A percentile compares a stretch with the other conserved stretches of the same genome.
These are phyloP conservation scores for Pygoscelis adeliae DNA, from an alignment of 2,113 vertebrate species.

Conservation along the genomic window DNA sequence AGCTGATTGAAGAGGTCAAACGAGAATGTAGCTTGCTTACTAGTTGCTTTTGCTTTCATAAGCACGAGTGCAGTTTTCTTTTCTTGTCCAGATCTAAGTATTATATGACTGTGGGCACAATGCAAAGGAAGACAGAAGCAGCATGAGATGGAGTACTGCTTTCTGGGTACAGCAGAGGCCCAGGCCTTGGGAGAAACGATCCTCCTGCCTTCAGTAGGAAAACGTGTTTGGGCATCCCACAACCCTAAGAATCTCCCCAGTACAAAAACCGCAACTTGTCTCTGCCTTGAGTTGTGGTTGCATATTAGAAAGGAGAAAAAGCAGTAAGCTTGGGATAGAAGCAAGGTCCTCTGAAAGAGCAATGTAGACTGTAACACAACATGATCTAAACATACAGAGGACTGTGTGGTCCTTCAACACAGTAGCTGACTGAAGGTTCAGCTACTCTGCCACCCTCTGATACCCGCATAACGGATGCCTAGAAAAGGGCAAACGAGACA, in stretches of 20 bases:
- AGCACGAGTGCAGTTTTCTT: neutral
- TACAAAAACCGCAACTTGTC: neutral
- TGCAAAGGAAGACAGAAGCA: neutral
- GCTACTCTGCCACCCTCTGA: neutral
- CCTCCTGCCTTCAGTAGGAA: neutral
- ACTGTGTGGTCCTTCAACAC: fast-evolving
- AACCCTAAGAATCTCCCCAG: neutral
- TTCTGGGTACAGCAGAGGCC: neutral
- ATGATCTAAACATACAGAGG: neutral
- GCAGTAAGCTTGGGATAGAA: neutral
- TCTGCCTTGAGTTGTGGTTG: neutral
- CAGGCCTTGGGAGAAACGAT: neutral
- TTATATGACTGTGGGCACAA: no score
- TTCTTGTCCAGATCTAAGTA: neutral
- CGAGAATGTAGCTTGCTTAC: neutral
- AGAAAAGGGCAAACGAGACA: neutral
- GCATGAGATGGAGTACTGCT: neutral
- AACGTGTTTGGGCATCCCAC: neutral
- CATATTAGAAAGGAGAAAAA: neutral
- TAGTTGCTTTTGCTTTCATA: neutral
- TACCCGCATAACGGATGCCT: neutral
- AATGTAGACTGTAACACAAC: neutral
- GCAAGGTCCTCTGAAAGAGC: neutral
- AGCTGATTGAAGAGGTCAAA: neutral
- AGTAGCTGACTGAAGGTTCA: neutral